A percentile compares a stretch with the other conserved stretches of the same genome.
These are phyloP conservation scores for Isichthys henryi DNA, from an alignment of 2,113 vertebrate species.

Conservation along the genomic window DNA sequence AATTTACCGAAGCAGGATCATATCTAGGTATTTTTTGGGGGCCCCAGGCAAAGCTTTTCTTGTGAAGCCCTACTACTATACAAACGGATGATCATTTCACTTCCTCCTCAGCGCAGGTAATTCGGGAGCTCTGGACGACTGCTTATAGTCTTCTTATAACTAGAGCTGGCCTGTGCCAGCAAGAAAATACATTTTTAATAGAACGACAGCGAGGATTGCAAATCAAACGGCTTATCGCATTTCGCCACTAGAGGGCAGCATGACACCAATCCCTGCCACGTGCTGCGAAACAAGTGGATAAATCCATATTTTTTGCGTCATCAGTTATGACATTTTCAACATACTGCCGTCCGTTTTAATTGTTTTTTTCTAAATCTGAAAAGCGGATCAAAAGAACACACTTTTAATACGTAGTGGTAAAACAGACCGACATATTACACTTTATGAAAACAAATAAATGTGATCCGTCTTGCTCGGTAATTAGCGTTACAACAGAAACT, in stretches of 20 bases:
- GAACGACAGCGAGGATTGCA: neutral
- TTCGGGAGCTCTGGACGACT: neutral
- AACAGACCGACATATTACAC: neutral
- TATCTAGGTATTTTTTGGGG: neutral
- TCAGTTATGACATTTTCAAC: neutral
- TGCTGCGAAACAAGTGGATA: neutral
- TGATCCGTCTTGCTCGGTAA: neutral
- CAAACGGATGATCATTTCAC: neutral
- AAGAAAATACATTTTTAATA: neutral
- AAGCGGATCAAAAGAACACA: neutral
- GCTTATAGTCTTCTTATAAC: neutral
- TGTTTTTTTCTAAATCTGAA: neutral
- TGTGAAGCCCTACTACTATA: neutral
- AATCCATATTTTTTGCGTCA: conserved; percentile 9
- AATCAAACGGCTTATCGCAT: neutral
- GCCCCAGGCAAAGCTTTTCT: neutral
- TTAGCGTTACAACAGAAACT: neutral
- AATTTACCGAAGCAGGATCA: neutral
- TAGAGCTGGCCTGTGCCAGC: neutral
- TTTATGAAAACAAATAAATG: conserved; percentile 8
- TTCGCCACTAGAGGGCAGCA: conserved; percentile 8
- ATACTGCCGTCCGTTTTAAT: neutral
- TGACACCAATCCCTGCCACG: neutral
- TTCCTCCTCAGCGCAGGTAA: neutral
- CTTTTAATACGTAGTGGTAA: neutral